Evolutionary conservation across 2,113 vertebrate species (phyloP).

Genomic region (Ellobius talpinus): DNA sequence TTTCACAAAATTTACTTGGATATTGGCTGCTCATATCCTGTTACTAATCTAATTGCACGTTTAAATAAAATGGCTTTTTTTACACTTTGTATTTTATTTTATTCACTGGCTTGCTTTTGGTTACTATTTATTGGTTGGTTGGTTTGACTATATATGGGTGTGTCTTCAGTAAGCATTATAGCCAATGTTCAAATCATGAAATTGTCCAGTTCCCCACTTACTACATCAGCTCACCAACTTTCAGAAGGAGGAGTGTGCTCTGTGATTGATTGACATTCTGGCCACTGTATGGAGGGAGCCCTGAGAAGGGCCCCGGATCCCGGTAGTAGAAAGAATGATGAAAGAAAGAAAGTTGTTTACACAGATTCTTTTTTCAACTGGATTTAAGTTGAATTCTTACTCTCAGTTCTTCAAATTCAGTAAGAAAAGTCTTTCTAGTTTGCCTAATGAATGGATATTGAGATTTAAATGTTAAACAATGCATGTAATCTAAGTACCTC

Average conservation of each 20-base stretch:
- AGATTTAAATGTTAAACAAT: constrained; percentile 2
- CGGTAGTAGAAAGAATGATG: not conserved
- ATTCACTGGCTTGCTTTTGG: not conserved
- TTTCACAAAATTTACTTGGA: not conserved
- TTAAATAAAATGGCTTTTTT: not conserved
- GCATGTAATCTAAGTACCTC: not conserved
- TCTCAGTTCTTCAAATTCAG: not conserved
- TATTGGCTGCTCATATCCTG: not conserved
- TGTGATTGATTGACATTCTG: not conserved
- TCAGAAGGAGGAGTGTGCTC: not conserved
- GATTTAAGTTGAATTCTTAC: constrained; percentile 5
- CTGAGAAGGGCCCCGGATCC: not conserved
- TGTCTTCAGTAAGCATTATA: not conserved
- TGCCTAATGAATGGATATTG: not conserved
- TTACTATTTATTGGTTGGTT: not conserved
- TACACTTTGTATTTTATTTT: not conserved
- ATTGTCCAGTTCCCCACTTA: not conserved
- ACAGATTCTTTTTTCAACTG: not conserved
- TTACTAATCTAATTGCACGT: not conserved
- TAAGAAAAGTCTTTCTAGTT: constrained; percentile 18
- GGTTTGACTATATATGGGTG: not conserved
- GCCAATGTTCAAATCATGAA: not conserved
- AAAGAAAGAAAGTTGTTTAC: not conserved
- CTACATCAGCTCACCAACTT: not conserved
- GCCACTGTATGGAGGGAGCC: not conserved